Base-by-base conservation (phyloP, 2,888 invertebrate species). In the Papilio elwesi region DNA sequence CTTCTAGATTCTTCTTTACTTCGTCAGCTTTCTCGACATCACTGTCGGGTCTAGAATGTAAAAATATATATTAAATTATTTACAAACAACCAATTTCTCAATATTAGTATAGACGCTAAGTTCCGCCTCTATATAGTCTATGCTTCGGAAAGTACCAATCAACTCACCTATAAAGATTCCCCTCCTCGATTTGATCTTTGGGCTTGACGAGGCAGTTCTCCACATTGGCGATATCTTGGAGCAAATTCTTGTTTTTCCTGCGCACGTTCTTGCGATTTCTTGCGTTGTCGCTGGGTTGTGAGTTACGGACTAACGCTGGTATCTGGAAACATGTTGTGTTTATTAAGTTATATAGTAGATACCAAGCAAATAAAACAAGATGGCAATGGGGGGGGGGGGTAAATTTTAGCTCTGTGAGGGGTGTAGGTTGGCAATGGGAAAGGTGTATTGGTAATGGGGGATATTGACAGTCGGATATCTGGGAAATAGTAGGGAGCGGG, bases 221-320 rank as follows among this genome's bases (percentile, higher is more conserved):
- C 0, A 75, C 88, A 2, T 83, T 82, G 0, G 79, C 86, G 0
- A 91, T 80, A 74, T 90, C 87, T 5, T 83, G 82, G 0, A 90
- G 79, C 0, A 91, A 48, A 52, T 92, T 91, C 68, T 87, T 90
- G 80, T 90, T 85, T 81, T 88, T 89, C 69, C 87, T 80, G 0
- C 86, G 76, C 0, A 79, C 77, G 43, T 83, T 83, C 12, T 83
- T 79, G n/a, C 76, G 79, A 64, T 82, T 80, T 36, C 81, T 82
- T 12, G 74, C 73, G 68, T 71, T 74, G 49, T 77, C 78, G 36
- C 57, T 71, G 1, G 53, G 13, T 16, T 72, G 53, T 10, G 51
- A 70, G 68, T 38, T 74, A 63, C 12, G 73, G 16, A 62, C n/a
- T 11, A 52, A 3, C 7, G 55, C 16, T 13, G 63, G 36, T 10